Base-by-base conservation (phyloP, 1,140 invertebrate species). In the Myzus persicae region DNA sequence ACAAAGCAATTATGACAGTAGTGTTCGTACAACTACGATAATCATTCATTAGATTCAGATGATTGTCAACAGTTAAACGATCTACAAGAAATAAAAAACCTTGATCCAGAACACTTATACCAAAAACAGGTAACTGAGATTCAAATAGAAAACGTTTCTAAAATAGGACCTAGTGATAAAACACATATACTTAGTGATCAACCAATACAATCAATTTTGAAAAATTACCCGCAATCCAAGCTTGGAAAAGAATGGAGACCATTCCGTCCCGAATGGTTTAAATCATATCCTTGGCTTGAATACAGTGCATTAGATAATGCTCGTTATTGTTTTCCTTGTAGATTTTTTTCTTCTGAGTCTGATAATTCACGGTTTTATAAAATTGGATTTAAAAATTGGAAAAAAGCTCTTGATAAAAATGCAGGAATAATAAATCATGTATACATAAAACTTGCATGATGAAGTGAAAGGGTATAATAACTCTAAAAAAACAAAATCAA, bases 261-360 rank as follows among this genome's bases (percentile, higher is more conserved):
- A 14, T 84, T 84, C 20, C 26, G 14, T n/a, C 6, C 46, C 9
- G 40, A 93, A 48, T 93, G 91, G 91, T 93, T 42, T 93, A 51
- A 44, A 42, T 44, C 8, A n/a, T 93, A 59, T 84, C 22, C 38
- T n/a, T 93, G 76, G 91, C 14, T 93, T n/a, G 76, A 93, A 46
- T 92, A 92, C 38, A 92, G 40, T 82, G 54, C 46, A 7, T 36
- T 48, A 42, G 40, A n/a, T 26, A 67, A 93, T 87, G 24, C 59
- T 31, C n/a, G 67, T 67, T 94, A 82, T 46, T 85, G 84, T 46
- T 85, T 93, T 93, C 42, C 44, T 46, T 94, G 84, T 51, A n/a
- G 42, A 42, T 76, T 84, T 93, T 93, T 93, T 76, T 51, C 40
- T 22, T 14, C 36, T 36, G 36, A 44, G 3, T n/a, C n/a, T 46